Evolutionary conservation across 2,797 vertebrate genomes (phyloP).

Genomic region (Acanthis flammea): DNA sequence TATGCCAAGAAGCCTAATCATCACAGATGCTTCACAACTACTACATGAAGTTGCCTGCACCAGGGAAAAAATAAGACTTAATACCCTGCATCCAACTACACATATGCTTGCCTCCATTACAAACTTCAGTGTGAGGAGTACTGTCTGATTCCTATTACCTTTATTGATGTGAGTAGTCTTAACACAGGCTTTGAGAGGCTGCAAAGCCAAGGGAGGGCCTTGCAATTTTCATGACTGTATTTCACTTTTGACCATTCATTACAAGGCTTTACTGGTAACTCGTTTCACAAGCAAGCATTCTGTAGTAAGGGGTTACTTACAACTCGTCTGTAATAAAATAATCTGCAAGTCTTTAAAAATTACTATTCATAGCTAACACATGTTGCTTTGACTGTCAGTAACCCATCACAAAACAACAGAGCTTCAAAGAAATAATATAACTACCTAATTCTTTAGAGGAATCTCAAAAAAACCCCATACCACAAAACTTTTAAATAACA

Average conservation of each 20-base stretch:
- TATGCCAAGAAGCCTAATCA: neutral
- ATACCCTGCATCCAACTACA: neutral
- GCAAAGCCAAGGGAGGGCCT: neutral
- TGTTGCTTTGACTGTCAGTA: neutral
- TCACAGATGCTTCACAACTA: neutral
- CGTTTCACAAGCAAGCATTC: neutral
- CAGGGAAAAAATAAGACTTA: neutral
- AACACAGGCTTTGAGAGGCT: neutral
- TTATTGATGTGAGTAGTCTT: accelerated
- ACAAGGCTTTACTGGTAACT: neutral
- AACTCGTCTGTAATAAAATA: neutral
- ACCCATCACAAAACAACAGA: neutral
- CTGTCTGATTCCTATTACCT: neutral
- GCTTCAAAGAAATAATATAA: neutral
- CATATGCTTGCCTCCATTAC: accelerated
- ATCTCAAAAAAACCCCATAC: neutral
- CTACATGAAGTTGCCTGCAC: neutral
- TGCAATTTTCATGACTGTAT: neutral
- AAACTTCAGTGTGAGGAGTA: neutral
- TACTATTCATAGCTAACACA: neutral
- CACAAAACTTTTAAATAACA: neutral
- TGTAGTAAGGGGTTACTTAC: neutral
- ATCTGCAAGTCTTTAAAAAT: neutral
- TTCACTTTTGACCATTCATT: neutral
- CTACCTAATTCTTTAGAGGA: neutral